These are phyloP conservation scores for Muntiacus muntjak DNA, from an alignment of 2,113 vertebrate species.

Conservation along the genomic window DNA sequence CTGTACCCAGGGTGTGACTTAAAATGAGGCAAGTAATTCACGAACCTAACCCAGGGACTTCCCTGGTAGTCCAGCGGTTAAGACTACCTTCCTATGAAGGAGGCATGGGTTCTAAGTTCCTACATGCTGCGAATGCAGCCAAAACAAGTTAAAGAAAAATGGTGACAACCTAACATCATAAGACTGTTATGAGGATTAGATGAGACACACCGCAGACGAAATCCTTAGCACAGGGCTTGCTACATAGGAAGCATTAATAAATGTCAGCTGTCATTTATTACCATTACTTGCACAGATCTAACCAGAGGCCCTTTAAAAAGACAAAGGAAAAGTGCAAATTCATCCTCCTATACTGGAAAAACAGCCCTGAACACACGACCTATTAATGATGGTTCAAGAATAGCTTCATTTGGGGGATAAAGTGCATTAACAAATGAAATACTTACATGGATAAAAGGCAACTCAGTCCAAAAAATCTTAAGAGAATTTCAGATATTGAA, in stretches of 20 bases:
- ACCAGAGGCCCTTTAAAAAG: not conserved
- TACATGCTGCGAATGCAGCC: not conserved
- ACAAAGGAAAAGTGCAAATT: not conserved
- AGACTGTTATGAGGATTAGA: not conserved
- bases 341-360: not conserved
- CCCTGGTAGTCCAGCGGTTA: not conserved
- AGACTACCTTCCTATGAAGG: not conserved
- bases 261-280: not conserved
- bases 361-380: not conserved
- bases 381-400: not conserved
- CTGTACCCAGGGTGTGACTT: not conserved
- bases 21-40: not conserved
- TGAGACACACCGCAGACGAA: not conserved
- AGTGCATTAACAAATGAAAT: not conserved
- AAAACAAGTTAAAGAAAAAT: not conserved
- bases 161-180: not conserved
- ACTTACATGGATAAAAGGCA: not conserved
- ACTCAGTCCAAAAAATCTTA: not conserved
- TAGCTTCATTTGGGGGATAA: not conserved
- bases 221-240: not conserved
- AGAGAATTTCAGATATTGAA: not conserved
- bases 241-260: not conserved
- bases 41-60: not conserved
- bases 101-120: not conserved
- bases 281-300: not conserved